Conservation (phyloP, 2,113 vertebrate genomes). For the Cervus canadensis region DNA sequence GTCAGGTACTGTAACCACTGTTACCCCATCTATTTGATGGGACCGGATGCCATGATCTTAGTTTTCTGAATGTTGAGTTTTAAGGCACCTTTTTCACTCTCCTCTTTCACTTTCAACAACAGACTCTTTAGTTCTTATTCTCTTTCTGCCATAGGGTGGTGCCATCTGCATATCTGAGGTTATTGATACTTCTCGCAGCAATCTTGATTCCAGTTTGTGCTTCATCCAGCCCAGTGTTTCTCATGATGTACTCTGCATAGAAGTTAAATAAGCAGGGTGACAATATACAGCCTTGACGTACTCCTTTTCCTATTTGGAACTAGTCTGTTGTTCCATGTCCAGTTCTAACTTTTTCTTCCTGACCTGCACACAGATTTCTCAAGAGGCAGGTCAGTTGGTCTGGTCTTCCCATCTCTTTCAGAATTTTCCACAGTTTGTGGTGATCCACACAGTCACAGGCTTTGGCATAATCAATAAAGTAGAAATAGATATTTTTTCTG, state of each 20-base stretch:
- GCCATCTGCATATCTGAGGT: neutral
- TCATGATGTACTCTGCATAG: neutral
- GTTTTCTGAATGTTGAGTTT: neutral
- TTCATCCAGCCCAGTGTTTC: neutral
- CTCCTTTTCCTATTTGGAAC: neutral
- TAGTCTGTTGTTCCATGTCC: neutral
- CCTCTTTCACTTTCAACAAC: neutral
- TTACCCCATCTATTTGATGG: neutral
- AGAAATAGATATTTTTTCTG: neutral
- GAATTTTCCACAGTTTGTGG: neutral
- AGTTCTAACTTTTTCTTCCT: neutral
- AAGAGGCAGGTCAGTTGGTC: neutral
- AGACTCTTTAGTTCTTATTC: neutral
- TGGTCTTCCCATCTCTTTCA: neutral
- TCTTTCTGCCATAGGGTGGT: neutral
- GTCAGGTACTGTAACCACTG: neutral
- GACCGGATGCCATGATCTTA: neutral
- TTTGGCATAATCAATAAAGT: neutral
- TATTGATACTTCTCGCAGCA: neutral
- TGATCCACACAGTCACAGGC: neutral
- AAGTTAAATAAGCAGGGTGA: neutral
- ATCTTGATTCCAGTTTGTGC: neutral
- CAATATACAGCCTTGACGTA: neutral
- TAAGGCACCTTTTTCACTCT: neutral
- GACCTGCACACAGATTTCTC: neutral